Evolutionary conservation across 1,140 invertebrate genomes (phyloP).

Genomic region (Lasaia peninsularis): DNA sequence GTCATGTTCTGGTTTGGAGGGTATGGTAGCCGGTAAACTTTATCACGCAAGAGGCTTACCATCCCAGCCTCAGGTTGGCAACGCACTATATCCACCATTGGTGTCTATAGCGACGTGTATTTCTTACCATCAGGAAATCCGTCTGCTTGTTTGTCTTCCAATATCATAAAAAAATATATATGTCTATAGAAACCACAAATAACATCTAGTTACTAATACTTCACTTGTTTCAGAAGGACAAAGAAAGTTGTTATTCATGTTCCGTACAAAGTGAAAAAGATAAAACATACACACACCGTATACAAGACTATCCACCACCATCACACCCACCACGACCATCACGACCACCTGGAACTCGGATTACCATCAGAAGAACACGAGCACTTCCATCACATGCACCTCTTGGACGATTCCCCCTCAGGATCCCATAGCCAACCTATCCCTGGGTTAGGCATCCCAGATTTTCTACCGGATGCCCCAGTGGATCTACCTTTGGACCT

Average conservation of each 20-base stretch:
- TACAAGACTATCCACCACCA: slow-evolving; percentile 80
- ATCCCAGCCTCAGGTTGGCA: too few species aligned
- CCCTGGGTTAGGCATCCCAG: slow-evolving; percentile 45
- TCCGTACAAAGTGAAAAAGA: slow-evolving; percentile 80
- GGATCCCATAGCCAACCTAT: slow-evolving; percentile 42
- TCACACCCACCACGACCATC: slow-evolving; percentile 54
- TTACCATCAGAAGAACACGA: slow-evolving; percentile 56
- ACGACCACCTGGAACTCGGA: slow-evolving; percentile 13
- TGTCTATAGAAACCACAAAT: too few species aligned
- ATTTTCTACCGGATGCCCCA: slow-evolving; percentile 52
- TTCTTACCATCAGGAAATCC: too few species aligned
- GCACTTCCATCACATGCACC: slow-evolving; percentile 65
- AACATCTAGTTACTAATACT: neutral
- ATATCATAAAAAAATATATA: too few species aligned
- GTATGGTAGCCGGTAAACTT: too few species aligned
- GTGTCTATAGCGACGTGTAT: too few species aligned
- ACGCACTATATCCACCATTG: too few species aligned
- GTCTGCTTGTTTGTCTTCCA: too few species aligned
- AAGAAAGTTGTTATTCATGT: slow-evolving; percentile 81
- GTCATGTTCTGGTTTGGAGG: too few species aligned
- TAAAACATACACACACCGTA: slow-evolving; percentile 82
- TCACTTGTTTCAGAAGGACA: slow-evolving; percentile 49
- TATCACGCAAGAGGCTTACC: too few species aligned
- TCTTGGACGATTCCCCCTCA: slow-evolving; percentile 41
- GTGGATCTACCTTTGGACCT: slow-evolving; percentile 39